Base-by-base conservation (phyloP, 2,888 invertebrate species). In the Heliconius cydno region DNA sequence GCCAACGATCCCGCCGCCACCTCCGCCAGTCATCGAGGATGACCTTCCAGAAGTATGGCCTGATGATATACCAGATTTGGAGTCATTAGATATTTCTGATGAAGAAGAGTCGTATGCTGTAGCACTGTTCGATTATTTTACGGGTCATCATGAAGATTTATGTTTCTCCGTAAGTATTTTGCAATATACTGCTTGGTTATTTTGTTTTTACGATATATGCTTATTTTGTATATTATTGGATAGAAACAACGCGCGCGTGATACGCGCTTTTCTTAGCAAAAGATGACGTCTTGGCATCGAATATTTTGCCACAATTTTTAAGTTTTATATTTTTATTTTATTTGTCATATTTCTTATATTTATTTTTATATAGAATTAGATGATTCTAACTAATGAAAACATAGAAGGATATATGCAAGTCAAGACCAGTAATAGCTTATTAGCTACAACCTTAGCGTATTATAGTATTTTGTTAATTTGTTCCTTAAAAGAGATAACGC, bases 1-100 rank as follows among this genome's bases (percentile, higher is more conserved):
- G 97, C 98, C 98, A 13, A 96, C 95, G 66, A 95, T 97, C 83
- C 97, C 98, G 12, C 97, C 98, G 4, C 98, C 98, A 2, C 96
- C 97, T 68, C 97, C 97, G 5, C 97, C 97, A 1, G 87, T 89
- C 22, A 87, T 90, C 60, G 93, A 86, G 78, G 95, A 90, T 4
- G 91, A 91, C 63, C 80, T 88, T 52, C 86, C 88, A 3, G 91
- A 87, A 84, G 89, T 86, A 79, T 91, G 92, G 90, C 87, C 88
- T 4, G 85, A 85, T 25, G 86, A 86, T 28, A 77, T 82, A 6
- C 86, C 87, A 63, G 82, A 81, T n/a, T 82, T 85, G 3, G 85
- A 83, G 41, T 80, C 82, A 65, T 79, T 79, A 52, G 83, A 82
- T 57, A 81, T 38, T 22, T 52, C 78, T 15, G 85, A 86, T 71